Base-by-base conservation (phyloP, 2,797 vertebrate species). In the Cuculus canorus region DNA sequence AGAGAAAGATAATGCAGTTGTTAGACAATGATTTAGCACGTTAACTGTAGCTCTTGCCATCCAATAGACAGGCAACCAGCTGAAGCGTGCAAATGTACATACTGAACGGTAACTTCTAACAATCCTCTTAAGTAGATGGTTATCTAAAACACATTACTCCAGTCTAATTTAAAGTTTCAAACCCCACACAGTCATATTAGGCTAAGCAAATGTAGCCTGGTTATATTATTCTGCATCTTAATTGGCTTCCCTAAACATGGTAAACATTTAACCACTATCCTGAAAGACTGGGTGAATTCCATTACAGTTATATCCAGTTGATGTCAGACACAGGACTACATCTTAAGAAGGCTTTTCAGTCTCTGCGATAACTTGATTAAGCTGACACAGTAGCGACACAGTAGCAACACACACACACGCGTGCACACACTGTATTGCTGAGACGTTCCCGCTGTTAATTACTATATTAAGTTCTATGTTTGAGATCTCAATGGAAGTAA, bases 1-100 rank as follows among this genome's bases (percentile, higher is more conserved):
- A 84, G 17, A 72, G 57, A 54, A 70, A 91, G 80, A 92, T 54
- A 82, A 47, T 1, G 4, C 32, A 41, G 63, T 79, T 79, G 54
- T 79, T 90, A 91, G 76, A 70, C 15, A 61, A 79, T 73, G 11
- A 92, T 84, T 89, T 85, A 86, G 80, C 59, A 45, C 3, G 32
- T 71, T 52, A 68, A 68, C 60, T n/a, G 33, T 5, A 90, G 60
- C 64, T 84, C n/a, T 86, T 28, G 15, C 43, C 37, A 24, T 25
- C 68, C 33, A 2, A 21, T 2, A 88, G 23, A 33, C 45, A 64
- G 52, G 33, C 33, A 80, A 80, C 6, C 18, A 56, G 39, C 5
- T 72, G 5, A 41, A 57, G 13, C 1, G 9, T n/a, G 57, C 39
- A 87, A 22, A 56, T 22, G 25, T 15, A 70, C 53, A 75, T 15